phyloP scores from a whole-genome alignment of 2,113 vertebrate genomes.

The Charina bottae region DNA sequence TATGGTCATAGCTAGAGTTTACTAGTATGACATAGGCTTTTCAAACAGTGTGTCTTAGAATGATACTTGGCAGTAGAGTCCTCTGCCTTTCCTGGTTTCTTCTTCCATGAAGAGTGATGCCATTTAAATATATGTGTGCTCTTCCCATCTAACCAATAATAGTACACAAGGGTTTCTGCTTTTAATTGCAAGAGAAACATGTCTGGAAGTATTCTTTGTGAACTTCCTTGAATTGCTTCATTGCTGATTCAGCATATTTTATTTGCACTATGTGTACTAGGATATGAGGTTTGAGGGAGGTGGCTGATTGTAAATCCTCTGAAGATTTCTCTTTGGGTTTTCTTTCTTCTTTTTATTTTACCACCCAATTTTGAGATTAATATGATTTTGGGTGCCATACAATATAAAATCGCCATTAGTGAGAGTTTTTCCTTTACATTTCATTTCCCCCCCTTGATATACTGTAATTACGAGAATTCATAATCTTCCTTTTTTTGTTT shows the following conservation, averaged over 20 bases:
- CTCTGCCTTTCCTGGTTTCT: not conserved
- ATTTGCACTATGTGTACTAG: conserved; percentile 38
- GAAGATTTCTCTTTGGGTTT: conserved; percentile 33
- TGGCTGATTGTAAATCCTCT: conserved; percentile 41
- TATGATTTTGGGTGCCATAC: conserved; percentile 29
- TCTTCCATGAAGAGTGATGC: not conserved
- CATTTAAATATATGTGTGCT: not conserved
- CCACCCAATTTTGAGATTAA: conserved; percentile 13
- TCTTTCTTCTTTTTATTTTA: not conserved
- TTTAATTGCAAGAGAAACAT: not conserved
- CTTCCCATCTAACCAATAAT: not conserved
- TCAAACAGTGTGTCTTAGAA: not conserved
- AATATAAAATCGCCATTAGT: conserved; percentile 44
- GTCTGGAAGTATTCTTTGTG: not conserved
- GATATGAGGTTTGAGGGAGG: conserved; percentile 38
- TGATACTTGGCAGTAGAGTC: not conserved
- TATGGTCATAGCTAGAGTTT: conserved; percentile 34
- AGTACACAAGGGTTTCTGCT: not conserved
- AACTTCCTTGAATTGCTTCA: conserved; percentile 30
- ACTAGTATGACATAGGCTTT: not conserved
- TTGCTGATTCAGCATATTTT: conserved; percentile 15
- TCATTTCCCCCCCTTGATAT: not conserved
- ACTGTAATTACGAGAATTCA: conserved; percentile 44
- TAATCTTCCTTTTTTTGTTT: conserved; percentile 38
- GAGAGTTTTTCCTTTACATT: conserved; percentile 16